phyloP scores from a whole-genome alignment of 2,888 invertebrate species.

The Dynastes grantii region DNA sequence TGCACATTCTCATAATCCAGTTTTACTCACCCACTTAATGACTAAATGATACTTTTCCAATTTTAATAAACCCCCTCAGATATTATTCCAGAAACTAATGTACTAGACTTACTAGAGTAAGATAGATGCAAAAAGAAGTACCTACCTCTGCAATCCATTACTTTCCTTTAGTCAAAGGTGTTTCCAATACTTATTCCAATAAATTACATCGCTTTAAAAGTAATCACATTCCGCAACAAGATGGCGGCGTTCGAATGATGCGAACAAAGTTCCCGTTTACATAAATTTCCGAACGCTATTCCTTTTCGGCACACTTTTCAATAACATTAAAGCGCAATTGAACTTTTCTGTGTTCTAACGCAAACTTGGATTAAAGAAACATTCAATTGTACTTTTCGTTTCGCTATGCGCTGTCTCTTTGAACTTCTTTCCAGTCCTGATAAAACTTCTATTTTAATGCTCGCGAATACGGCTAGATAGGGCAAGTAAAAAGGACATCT shows the following conservation, averaged over 20 bases:
- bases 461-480: not conserved
- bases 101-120: too few species aligned
- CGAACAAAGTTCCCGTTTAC: constrained; percentile 22
- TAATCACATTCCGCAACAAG: not conserved
- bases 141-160: too few species aligned
- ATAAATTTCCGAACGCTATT: constrained; percentile 17
- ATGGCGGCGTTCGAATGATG: not conserved
- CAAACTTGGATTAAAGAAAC: constrained; percentile 44
- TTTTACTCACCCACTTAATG: too few species aligned
- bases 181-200: constrained; percentile 2
- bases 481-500: not conserved
- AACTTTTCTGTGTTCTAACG: constrained; percentile 37
- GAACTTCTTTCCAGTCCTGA: constrained; percentile 35
- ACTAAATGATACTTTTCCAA: too few species aligned
- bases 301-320: constrained; percentile 9
- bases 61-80: too few species aligned
- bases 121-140: too few species aligned
- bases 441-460: constrained; percentile 41
- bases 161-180: too few species aligned
- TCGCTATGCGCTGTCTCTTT: constrained; percentile 31
- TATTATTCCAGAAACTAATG: too few species aligned
- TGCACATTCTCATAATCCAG: too few species aligned
- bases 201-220: not conserved
- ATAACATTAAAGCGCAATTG: constrained; percentile 42
- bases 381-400: constrained; percentile 41